A percentile compares a stretch with the other conserved stretches of the same genome.
Conservation (phyloP, 2,888 invertebrate species). For the Cryptus viduatorius region DNA sequence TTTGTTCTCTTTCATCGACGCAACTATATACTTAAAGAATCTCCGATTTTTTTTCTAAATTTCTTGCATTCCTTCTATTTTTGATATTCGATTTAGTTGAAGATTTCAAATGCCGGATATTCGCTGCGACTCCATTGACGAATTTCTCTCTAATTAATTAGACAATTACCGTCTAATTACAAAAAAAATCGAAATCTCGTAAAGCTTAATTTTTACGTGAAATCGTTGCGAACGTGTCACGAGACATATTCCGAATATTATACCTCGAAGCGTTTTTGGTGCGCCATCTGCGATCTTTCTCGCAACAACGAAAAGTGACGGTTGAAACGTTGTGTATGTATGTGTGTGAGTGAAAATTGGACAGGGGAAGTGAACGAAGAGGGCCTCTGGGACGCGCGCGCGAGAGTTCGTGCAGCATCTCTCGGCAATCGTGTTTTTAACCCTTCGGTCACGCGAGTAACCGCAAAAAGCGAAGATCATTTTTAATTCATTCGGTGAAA, state of each 20-base stretch:
- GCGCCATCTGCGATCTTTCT: slow-evolving; percentile 58
- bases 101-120: no score
- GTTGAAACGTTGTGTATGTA: slow-evolving; percentile 24
- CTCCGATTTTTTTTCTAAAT: no score
- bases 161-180: not conserved
- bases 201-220: not conserved
- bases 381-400: slow-evolving; percentile 20
- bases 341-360: slow-evolving; percentile 12
- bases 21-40: no score
- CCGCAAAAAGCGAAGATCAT: not conserved
- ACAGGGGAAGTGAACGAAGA: slow-evolving; percentile 9
- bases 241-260: slow-evolving; percentile 26
- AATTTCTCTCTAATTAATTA: not conserved
- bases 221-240: slow-evolving; percentile 15
- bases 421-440: slow-evolving; percentile 7
- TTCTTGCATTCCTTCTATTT: no score
- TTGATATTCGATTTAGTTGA: no score
- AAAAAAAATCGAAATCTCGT: not conserved
- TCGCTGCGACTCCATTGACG: no score
- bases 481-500: slow-evolving; percentile 5
- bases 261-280: slow-evolving; percentile 39
- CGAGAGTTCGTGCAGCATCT: slow-evolving; percentile 9
- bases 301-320: slow-evolving; percentile 48
- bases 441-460: not conserved
- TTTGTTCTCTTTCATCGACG: no score